Base-by-base conservation (phyloP, 2,888 invertebrate species). In the Tryphoninae sp. region DNA sequence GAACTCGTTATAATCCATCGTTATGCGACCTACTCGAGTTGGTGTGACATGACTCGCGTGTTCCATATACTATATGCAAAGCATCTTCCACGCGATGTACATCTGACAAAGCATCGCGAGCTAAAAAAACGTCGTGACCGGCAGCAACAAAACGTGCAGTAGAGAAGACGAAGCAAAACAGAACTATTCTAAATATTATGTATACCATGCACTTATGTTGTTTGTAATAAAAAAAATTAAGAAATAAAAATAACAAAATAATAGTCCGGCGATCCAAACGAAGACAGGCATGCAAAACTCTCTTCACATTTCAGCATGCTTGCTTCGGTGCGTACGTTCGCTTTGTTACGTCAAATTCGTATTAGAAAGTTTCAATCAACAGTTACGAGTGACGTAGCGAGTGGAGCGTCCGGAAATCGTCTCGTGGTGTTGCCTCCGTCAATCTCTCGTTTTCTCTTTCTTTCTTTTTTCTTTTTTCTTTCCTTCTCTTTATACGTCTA, bases 301-400 rank as follows among this genome's bases (percentile, higher is more conserved):
- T 69, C 53, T n/a, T 59, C 16, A 22, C 26, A 67, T 72, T 73
- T 26, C 16, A 58, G 64, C 45, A 59, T 83, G 78, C 72, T 53
- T 71, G 76, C 23, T 72, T 26, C 64, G 53, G 73, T 26, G 42
- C 45, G 71, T 59, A 59, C 74, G 59, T 22, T 22, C 55, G 77
- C 75, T 80, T 67, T 76, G 59, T 78, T 78, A 58, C 72, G 79
- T 83, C 59, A 80, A 78, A 84, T 85, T 85, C 75, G 79, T 81
- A 81, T 78, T 82, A 81, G 80, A 83, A 84, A 84, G 80, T 85
- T 82, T 85, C 83, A 83, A 85, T 84, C 83, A 84, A 83, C 82
- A 82, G 83, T 85, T 82, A 80, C 80, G 80, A 81, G 79, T 67
- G 49, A 71, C 81, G 74, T 79, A 81, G 74, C 78, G 78, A 74